Base-by-base conservation (phyloP, 2,113 vertebrate species). In the Bubo scandiacus region DNA sequence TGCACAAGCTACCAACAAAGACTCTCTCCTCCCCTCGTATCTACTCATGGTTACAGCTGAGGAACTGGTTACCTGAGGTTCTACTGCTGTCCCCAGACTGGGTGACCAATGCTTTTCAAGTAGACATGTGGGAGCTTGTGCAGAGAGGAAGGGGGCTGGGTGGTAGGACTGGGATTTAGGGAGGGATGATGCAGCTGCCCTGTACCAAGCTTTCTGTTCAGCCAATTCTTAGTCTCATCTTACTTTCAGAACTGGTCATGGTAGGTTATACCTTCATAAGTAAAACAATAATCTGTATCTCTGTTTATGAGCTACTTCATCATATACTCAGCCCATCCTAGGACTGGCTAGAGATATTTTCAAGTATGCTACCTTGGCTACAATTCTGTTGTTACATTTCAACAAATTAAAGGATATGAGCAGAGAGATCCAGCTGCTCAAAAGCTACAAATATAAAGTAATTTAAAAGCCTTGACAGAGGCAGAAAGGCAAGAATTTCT, bases 391-490 rank as follows among this genome's bases (percentile, higher is more conserved):
- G 81, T 54, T 49, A 47, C 49, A 58, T 83, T 94, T 96, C 94
- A 86, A 73, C 81, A 95, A 94, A 92, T 95, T 94, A 92, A 95
- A 96, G 95, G 74, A 80, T 96, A 94, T 89, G 88, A 95, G 42
- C 70, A 88, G 45, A 93, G 81, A 90, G 81, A 96, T 94, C 58
- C 91, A 94, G 91, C 81, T 96, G 92, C 92, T 97, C 89, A 77
- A 94, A 96, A 92, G 70, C 73, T 92, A 95, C 94, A 96, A 87
- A 96, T 84, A 95, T 47, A 91, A 95, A 97, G 94, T 89, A 97
- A 97, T 97, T 95, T 91, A 85, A 94, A 97, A 97, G 78, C 83
- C 66, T 97, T 95, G 86, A 94, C 81, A 93, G 92, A 96, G 66
- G 66, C 70, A 91, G 84, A 70, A 67, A 97, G 86, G 92, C 83